phyloP scores from a whole-genome alignment of 2,113 vertebrate genomes.

The Barnardius zonarius region DNA sequence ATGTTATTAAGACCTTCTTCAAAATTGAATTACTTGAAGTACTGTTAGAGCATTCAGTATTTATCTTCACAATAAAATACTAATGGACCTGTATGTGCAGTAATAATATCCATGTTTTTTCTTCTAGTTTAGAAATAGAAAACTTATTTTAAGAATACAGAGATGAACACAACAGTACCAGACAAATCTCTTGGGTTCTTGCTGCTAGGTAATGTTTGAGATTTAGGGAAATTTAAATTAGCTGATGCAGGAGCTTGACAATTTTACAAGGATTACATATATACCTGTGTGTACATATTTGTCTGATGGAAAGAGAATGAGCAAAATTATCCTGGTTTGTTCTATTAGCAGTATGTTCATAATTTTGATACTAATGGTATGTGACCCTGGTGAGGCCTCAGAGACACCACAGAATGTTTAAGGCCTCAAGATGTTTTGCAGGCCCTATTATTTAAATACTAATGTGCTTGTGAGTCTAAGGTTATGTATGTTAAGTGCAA shows the following conservation, averaged over 20 bases:
- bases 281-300: not conserved
- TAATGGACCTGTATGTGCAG: constrained; percentile 55
- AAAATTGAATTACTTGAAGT: constrained; percentile 61
- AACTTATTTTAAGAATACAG: not conserved
- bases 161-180: not conserved
- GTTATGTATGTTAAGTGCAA: not conserved
- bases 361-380: not conserved
- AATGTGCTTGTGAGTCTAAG: not conserved
- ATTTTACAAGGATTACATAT: not conserved
- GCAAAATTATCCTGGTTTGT: not conserved
- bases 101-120: not conserved
- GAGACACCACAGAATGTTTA: not conserved
- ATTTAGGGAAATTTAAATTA: not conserved
- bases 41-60: constrained; percentile 51
- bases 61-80: constrained; percentile 62
- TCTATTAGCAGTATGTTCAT: not conserved
- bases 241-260: not conserved
- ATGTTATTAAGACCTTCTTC: constrained; percentile 75
- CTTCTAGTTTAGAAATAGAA: not conserved
- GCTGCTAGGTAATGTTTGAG: not conserved
- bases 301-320: not conserved
- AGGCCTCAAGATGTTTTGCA: not conserved
- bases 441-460: not conserved
- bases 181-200: not conserved
- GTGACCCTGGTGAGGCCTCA: not conserved